phyloP scores from a whole-genome alignment of 2,888 invertebrate genomes.

The Lasioglossum oenotherae region DNA sequence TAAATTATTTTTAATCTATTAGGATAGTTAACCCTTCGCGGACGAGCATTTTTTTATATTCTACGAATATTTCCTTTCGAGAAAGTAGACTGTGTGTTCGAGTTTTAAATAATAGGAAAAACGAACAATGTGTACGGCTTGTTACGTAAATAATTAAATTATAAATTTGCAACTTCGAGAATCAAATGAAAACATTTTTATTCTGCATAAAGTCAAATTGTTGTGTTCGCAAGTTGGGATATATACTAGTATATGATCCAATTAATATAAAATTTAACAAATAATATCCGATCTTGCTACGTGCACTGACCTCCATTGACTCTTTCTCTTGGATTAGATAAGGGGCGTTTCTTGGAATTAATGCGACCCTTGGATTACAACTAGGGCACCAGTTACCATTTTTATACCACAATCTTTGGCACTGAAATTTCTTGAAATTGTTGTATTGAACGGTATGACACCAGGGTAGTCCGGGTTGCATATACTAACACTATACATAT shows the following conservation, averaged over 20 bases:
- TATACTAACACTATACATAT: not conserved
- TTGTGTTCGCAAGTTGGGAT: no score
- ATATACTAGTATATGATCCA: no score
- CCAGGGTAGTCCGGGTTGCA: not conserved
- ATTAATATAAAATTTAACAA: no score
- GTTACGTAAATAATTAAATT: not conserved
- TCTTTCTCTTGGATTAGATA: conserved; percentile 4
- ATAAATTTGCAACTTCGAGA: not conserved
- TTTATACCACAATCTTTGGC: not conserved
- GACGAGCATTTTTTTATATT: not conserved
- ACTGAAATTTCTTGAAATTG: not conserved
- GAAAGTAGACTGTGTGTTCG: no score
- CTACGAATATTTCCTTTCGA: no score
- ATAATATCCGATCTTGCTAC: not conserved
- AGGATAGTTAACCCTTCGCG: not conserved
- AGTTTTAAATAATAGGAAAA: not conserved
- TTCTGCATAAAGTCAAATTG: not conserved
- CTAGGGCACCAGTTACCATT: not conserved
- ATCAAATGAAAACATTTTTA: not conserved
- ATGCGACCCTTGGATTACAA: not conserved
- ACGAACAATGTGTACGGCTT: not conserved
- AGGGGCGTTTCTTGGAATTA: not conserved
- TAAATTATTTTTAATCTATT: not conserved
- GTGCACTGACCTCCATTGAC: not conserved
- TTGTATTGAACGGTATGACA: not conserved